These are phyloP conservation scores for Papilio machaon DNA, from an alignment of 1,140 invertebrate genomes.

Conservation along the genomic window DNA sequence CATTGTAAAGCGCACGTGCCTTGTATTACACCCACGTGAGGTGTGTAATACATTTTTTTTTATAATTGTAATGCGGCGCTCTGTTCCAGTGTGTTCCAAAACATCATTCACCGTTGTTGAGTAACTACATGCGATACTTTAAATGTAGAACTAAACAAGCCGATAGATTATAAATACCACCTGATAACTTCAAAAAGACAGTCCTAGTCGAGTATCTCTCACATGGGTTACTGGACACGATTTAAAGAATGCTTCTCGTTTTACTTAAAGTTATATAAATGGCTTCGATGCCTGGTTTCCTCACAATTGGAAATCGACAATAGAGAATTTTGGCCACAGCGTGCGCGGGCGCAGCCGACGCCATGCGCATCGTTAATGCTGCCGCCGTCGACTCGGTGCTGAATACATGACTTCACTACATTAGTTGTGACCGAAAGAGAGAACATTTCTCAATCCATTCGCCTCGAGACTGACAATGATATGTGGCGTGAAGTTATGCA, in stretches of 20 bases:
- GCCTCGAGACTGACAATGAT: neutral
- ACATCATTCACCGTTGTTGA: no score
- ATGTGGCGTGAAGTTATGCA: neutral
- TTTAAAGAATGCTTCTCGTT: neutral
- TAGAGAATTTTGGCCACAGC: neutral
- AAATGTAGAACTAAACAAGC: no score
- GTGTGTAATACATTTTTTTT: neutral
- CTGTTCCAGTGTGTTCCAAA: no score
- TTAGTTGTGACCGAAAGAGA: neutral
- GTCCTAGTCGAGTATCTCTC: no score
- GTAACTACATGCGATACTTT: no score
- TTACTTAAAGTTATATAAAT: neutral
- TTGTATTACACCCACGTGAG: neutral
- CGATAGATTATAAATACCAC: no score
- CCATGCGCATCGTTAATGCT: neutral
- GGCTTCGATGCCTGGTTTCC: neutral
- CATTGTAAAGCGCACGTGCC: neutral
- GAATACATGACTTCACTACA: neutral
- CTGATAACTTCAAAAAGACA: no score
- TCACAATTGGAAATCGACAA: neutral
- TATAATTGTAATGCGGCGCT: no score
- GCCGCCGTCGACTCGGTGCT: neutral
- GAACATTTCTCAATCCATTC: slow-evolving; percentile 5
- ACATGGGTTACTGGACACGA: neutral
- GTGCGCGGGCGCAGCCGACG: neutral